These are phyloP conservation scores for Glyphotaelius pellucidus DNA, from an alignment of 2,888 invertebrate species.

Conservation along the genomic window DNA sequence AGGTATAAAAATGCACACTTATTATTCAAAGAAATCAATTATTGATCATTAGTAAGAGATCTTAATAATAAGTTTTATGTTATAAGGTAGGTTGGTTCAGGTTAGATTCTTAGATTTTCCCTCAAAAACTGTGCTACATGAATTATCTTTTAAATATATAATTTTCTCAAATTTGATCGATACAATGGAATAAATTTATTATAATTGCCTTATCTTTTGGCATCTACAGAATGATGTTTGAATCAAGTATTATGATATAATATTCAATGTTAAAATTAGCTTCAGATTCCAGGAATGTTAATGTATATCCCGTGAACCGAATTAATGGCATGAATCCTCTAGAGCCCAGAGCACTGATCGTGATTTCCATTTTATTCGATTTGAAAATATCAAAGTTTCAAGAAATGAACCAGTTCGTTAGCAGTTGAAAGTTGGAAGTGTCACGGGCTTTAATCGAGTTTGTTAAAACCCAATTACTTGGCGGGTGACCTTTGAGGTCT, in stretches of 20 bases:
- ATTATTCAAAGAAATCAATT: too few species aligned
- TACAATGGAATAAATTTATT: background rate
- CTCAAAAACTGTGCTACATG: too few species aligned
- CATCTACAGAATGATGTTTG: background rate
- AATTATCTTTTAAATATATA: too few species aligned
- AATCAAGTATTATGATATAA: background rate
- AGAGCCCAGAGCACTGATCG: background rate
- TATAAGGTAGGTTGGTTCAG: too few species aligned
- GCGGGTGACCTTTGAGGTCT: slow-evolving; percentile 20
- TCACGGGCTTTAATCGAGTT: slow-evolving; percentile 22
- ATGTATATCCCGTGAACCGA: background rate
- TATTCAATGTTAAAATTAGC: background rate
- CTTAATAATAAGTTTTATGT: too few species aligned
- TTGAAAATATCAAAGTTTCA: slow-evolving; percentile 12
- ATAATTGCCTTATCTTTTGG: background rate
- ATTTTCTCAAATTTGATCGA: too few species aligned
- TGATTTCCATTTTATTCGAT: slow-evolving; percentile 2
- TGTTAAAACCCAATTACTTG: slow-evolving; percentile 33
- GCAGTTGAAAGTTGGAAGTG: slow-evolving; percentile 10
- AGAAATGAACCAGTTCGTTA: slow-evolving; percentile 32
- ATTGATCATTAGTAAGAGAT: too few species aligned
- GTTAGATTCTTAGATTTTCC: too few species aligned
- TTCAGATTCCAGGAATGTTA: background rate
- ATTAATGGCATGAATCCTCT: background rate
- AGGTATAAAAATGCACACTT: too few species aligned